A percentile compares a stretch with the other conserved stretches of the same genome.
Evolutionary conservation across 2,113 vertebrate genomes (phyloP).

Genomic region (Serilophus lunatus): DNA sequence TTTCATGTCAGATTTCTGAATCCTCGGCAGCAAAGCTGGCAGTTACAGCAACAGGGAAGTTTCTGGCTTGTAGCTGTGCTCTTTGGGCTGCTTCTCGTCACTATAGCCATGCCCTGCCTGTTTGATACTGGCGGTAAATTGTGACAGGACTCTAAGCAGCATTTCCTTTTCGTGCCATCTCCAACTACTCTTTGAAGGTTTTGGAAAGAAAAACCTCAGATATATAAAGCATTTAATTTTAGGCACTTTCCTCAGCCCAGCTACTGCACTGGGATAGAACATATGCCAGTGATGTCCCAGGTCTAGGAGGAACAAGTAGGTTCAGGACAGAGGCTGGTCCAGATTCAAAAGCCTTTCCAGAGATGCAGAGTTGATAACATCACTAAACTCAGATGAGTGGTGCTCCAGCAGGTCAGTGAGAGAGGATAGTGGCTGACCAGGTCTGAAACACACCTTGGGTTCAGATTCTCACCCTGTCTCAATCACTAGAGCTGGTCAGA

Average conservation of each 20-base stretch:
- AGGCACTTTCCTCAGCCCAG: background rate
- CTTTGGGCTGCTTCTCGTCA: background rate
- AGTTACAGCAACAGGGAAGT: background rate
- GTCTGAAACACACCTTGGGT: background rate
- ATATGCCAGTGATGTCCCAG: accelerated
- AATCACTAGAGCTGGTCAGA: background rate
- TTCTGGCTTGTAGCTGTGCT: background rate
- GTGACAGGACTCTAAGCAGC: background rate
- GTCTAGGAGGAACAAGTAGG: background rate
- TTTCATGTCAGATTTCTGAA: background rate
- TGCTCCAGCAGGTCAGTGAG: background rate
- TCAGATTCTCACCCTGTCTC: background rate
- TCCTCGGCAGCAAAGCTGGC: background rate
- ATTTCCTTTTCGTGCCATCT: background rate
- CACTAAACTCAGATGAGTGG: background rate
- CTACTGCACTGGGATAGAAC: background rate
- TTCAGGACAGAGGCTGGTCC: background rate
- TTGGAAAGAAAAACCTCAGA: background rate
- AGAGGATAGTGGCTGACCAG: background rate
- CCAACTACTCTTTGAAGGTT: background rate
- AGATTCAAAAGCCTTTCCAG: background rate
- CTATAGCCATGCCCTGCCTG: background rate
- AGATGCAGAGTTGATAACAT: background rate
- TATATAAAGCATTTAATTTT: background rate
- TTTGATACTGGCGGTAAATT: background rate